Evolutionary conservation across 2,113 vertebrate species (phyloP).

Genomic region (Anguilla rostrata): DNA sequence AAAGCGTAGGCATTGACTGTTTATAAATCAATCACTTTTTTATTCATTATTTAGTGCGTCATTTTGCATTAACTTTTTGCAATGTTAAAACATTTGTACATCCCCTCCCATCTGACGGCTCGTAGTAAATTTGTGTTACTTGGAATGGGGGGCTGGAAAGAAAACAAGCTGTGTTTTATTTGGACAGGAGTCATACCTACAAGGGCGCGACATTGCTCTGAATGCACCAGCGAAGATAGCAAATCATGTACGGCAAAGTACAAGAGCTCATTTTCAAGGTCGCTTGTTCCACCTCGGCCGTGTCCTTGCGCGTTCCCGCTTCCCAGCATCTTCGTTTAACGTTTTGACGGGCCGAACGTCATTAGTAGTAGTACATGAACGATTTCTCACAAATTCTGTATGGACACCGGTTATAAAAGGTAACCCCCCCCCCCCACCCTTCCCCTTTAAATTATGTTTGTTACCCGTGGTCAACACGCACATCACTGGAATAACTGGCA

Average conservation of each 20-base stretch:
- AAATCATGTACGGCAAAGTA: slow-evolving; percentile 4
- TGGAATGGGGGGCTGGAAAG: not conserved
- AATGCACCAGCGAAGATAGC: not conserved
- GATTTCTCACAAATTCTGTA: no score
- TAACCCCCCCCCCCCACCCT: not conserved
- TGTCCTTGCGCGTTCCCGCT: not conserved
- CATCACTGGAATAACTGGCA: not conserved
- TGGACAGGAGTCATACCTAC: slow-evolving; percentile 9
- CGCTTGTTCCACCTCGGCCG: slow-evolving; percentile 12
- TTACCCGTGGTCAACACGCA: not conserved
- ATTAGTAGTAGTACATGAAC: not conserved
- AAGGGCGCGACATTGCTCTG: not conserved
- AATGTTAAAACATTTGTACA: not conserved
- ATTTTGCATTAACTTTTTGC: not conserved
- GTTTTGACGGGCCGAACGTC: not conserved
- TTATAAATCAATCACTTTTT: not conserved
- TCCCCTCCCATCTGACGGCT: not conserved
- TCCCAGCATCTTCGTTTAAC: no score
- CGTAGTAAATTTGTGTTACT: slow-evolving; percentile 8
- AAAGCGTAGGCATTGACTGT: not conserved
- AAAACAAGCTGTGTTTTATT: slow-evolving; percentile 13
- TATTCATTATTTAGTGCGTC: slow-evolving; percentile 1
- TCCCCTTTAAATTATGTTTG: not conserved
- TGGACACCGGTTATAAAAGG: no score
- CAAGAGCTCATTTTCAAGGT: slow-evolving; percentile 20